Percentiles rank a stretch among this genome's conserved stretches.
These are phyloP conservation scores for Crocallis elinguaria DNA, from an alignment of 2,888 invertebrate species.

Conservation along the genomic window DNA sequence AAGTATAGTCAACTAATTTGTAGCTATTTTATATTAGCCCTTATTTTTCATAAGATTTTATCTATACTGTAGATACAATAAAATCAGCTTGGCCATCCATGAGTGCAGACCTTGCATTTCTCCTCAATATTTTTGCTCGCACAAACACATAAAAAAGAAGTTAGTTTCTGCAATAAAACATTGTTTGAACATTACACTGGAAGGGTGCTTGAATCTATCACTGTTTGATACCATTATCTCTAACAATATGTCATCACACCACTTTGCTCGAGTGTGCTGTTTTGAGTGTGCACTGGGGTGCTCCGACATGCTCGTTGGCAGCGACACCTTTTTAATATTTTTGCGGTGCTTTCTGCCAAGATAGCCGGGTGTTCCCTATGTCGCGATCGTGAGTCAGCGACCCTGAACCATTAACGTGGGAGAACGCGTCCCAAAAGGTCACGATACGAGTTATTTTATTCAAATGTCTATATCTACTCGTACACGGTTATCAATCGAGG, in stretches of 20 bases:
- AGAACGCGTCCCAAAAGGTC: conserved; percentile 58
- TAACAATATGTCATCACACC: conserved; percentile 27
- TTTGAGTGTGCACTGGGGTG: conserved; percentile 30
- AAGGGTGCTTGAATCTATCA: conserved; percentile 16
- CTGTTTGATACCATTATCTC: conserved; percentile 35
- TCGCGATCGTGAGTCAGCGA: conserved; percentile 67
- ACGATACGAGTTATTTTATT: conserved; percentile 45
- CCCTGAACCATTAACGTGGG: conserved; percentile 70
- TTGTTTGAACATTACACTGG: conserved; percentile 2
- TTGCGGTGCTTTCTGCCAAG: conserved; percentile 64
- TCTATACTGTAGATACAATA: too few species aligned
- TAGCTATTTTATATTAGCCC: too few species aligned
- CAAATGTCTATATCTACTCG: conserved; percentile 30
- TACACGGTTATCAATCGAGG: conserved; percentile 37
- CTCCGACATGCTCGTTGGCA: conserved; percentile 42
- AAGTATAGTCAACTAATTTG: too few species aligned
- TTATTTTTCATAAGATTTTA: too few species aligned
- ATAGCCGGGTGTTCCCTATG: conserved; percentile 74
- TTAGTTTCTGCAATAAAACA: neutral
- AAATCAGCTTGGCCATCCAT: too few species aligned
- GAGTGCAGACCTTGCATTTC: conserved; percentile 12
- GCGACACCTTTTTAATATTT: conserved; percentile 46
- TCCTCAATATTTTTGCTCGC: conserved; percentile 23
- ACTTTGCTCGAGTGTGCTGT: conserved; percentile 37
- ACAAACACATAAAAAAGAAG: conserved; percentile 6